phyloP scores from a whole-genome alignment of 2,113 vertebrate genomes.

The Elaphurus davidianus region DNA sequence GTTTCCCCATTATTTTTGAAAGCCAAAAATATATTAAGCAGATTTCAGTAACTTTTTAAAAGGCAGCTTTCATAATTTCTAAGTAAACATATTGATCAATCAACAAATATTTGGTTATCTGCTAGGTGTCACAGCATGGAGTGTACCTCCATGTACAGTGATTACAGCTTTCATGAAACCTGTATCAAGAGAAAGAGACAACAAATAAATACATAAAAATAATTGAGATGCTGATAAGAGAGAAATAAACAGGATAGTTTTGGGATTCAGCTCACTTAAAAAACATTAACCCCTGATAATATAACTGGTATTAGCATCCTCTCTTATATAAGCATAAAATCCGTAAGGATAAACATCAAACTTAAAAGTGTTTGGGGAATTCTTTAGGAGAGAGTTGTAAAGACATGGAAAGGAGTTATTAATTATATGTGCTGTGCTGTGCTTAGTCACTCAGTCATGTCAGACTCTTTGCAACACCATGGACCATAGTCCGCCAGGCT shows the following conservation, averaged over 20 bases:
- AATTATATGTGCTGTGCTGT: not conserved
- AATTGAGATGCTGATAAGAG: not conserved
- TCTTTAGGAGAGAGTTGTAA: not conserved
- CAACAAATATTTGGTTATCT: constrained; percentile 12
- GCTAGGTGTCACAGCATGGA: not conserved
- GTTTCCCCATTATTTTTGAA: not conserved
- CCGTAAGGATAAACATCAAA: not conserved
- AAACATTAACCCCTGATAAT: not conserved
- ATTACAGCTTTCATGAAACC: not conserved
- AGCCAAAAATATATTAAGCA: not conserved
- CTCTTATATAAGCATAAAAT: not conserved
- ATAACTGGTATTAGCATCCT: not conserved
- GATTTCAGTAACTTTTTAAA: not conserved
- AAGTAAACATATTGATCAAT: not conserved
- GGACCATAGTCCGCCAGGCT: not conserved
- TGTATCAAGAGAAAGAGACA: not conserved
- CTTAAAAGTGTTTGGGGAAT: not conserved
- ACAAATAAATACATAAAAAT: not conserved
- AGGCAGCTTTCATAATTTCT: constrained; percentile 19
- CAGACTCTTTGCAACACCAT: not conserved
- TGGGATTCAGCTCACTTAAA: not conserved
- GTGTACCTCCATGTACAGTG: not conserved
- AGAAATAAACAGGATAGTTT: not conserved
- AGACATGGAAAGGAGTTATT: not conserved
- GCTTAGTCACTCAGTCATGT: not conserved